These are phyloP conservation scores for Watsonalla cultraria DNA, from an alignment of 2,888 invertebrate species.

Conservation along the genomic window DNA sequence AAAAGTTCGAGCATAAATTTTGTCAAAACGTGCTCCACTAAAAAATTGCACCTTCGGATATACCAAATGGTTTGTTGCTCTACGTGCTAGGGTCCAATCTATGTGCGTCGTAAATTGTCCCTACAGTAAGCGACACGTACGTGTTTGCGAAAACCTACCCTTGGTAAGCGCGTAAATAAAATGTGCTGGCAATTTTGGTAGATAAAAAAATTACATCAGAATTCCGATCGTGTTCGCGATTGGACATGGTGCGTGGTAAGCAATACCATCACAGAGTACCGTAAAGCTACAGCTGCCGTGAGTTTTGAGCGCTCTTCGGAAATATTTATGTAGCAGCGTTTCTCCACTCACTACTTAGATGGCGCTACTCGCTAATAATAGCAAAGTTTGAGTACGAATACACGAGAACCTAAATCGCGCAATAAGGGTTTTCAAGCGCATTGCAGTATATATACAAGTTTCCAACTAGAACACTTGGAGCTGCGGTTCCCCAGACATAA, in stretches of 20 bases:
- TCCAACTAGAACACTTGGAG: too few relatives aligned
- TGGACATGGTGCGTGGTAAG: not conserved
- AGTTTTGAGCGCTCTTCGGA: too few relatives aligned
- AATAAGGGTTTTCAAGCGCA: too few relatives aligned
- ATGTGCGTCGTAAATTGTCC: constrained; percentile 18
- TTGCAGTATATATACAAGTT: too few relatives aligned
- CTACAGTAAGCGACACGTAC: constrained; percentile 13
- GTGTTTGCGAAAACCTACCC: not conserved
- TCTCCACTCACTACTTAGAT: too few relatives aligned
- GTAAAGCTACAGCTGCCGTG: too few relatives aligned
- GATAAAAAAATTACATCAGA: not conserved
- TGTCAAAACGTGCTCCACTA: not conserved
- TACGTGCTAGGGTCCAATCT: constrained; percentile 20
- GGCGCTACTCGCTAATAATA: too few relatives aligned
- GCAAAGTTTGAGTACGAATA: too few relatives aligned
- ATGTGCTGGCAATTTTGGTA: not conserved
- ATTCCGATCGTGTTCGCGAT: not conserved
- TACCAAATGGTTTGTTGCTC: constrained; percentile 11
- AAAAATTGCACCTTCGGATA: not conserved
- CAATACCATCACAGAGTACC: too few relatives aligned
- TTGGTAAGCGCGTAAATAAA: not conserved
- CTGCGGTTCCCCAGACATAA: too few relatives aligned
- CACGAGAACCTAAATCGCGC: too few relatives aligned
- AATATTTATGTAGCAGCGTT: too few relatives aligned
- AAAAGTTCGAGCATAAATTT: constrained; percentile 2